phyloP scores from a whole-genome alignment of 1,140 invertebrate genomes.

The Cylas formicarius region DNA sequence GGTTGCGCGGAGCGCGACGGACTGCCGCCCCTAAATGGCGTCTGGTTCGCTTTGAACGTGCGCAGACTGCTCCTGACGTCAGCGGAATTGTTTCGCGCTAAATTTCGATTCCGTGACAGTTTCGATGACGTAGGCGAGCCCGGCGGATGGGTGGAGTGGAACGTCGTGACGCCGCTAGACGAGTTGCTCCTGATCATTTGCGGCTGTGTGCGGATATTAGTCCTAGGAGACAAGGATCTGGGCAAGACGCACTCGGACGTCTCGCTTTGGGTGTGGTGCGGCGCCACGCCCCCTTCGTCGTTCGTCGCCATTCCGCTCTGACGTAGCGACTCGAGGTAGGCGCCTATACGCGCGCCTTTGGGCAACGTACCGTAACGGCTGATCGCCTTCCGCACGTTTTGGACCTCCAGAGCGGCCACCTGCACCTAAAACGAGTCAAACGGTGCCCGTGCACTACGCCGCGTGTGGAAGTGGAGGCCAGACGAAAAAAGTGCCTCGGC shows the following conservation, averaged over 20 bases:
- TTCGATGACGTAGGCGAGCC: conserved; percentile 50
- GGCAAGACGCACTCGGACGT: conserved; percentile 11
- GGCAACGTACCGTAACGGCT: conserved; percentile 95
- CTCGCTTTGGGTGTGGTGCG: conserved; percentile 22
- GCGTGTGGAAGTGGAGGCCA: too few relatives aligned
- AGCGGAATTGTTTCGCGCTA: conserved; percentile 39
- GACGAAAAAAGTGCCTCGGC: not conserved
- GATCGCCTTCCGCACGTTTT: conserved; percentile 93
- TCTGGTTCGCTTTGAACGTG: conserved; percentile 47
- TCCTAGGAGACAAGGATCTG: conserved; percentile 48
- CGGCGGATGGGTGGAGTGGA: conserved; percentile 52
- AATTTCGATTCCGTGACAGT: conserved; percentile 45
- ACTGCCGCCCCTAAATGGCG: conserved; percentile 44
- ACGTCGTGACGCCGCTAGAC: conserved; percentile 65
- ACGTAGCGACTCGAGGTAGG: conserved; percentile 86
- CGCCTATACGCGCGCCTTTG: conserved; percentile 91
- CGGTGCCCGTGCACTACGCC: too few relatives aligned
- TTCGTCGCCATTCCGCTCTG: conserved; percentile 60
- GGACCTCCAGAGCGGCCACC: conserved; percentile 87
- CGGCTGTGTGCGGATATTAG: conserved; percentile 55
- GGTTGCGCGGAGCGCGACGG: conserved; percentile 35
- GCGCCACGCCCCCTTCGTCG: conserved; percentile 40
- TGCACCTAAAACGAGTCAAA: conserved; percentile 47
- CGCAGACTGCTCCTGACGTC: conserved; percentile 42
- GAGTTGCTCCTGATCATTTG: conserved; percentile 82